A percentile compares a stretch with the other conserved stretches of the same genome.
These are phyloP conservation scores for Coccyzus lansbergi DNA, from an alignment of 2,797 vertebrate species.

Conservation along the genomic window DNA sequence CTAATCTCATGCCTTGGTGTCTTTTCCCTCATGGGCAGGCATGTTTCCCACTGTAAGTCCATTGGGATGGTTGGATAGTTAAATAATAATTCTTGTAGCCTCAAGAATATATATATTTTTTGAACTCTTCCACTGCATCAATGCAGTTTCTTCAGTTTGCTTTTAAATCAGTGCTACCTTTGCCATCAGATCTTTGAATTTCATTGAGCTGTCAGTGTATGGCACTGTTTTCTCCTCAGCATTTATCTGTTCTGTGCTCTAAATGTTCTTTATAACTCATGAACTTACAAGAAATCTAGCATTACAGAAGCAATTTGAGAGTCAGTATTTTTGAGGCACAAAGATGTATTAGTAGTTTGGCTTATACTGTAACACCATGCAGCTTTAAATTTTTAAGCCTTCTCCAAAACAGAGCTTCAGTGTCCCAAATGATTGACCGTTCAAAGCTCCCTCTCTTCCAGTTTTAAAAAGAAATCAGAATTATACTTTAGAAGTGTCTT, in stretches of 20 bases:
- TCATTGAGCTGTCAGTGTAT: not conserved
- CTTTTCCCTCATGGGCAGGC: not conserved
- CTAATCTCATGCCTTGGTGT: not conserved
- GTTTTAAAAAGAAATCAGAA: not conserved
- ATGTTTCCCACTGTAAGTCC: not conserved
- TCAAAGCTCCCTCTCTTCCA: not conserved
- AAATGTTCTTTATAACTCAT: not conserved
- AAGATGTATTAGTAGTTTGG: not conserved
- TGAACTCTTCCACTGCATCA: not conserved
- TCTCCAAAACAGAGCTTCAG: not conserved
- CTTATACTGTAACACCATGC: not conserved
- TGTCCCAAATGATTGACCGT: not conserved
- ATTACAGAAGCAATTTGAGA: not conserved
- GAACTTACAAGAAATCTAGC: not conserved
- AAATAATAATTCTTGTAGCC: not conserved
- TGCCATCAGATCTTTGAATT: not conserved
- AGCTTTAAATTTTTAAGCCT: not conserved
- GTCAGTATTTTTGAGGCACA: not conserved
- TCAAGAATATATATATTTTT: not conserved
- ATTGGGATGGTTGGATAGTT: not conserved
- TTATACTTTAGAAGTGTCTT: not conserved
- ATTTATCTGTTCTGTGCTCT: not conserved
- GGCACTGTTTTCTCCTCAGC: not conserved
- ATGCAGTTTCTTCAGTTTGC: not conserved
- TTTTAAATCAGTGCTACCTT: not conserved